Base-by-base conservation (phyloP, 1,140 invertebrate species). In the Habropoda laboriosa region DNA sequence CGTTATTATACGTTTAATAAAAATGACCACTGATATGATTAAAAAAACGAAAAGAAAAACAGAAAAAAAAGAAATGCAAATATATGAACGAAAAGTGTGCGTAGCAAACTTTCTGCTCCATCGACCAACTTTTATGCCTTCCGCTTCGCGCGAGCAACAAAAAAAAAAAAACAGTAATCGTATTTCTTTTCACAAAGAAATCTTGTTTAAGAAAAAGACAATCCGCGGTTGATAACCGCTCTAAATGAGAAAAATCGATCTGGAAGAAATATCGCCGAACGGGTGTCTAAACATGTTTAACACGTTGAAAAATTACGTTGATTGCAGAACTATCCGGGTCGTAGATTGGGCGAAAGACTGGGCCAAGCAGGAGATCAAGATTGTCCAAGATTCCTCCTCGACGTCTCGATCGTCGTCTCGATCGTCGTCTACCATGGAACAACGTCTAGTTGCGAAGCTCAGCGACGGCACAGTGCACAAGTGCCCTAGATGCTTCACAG, bases 1-100 rank as follows among this genome's bases (percentile, higher is more conserved):
- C 72, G 72, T 81, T 85, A 84, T 81, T 84, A 84, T 77, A 81
- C 73, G 73, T 85, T 85, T 84, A 85, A 85, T 81, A 85, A 85
- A 85, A 73, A 55, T 77, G 45, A 80, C 30, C 42, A 51, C 4
- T 21, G 5, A 42, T 12, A 42, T 12, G n/a, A n/a, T n/a, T n/a
- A n/a, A n/a, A n/a, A n/a, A n/a, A n/a, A n/a, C n/a, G 5, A 24
- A 16, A 35, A 10, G 10, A 21, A 30, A 30, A 55, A 30, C 27
- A 55, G 27, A 55, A 30, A 55, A 30, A 79, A 79, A n/a, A 12
- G 24, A 53, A 78, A 60, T 0, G n/a, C n/a, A n/a, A n/a, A n/a
- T n/a, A n/a, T n/a, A n/a, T n/a, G 21, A n/a, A 72, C 5, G 6
- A 45, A 80, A n/a, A n/a, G 38, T 57, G 35, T 58, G 55, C 40